Conservation (phyloP, 2,113 vertebrate species). For the Odontesthes bonariensis region DNA sequence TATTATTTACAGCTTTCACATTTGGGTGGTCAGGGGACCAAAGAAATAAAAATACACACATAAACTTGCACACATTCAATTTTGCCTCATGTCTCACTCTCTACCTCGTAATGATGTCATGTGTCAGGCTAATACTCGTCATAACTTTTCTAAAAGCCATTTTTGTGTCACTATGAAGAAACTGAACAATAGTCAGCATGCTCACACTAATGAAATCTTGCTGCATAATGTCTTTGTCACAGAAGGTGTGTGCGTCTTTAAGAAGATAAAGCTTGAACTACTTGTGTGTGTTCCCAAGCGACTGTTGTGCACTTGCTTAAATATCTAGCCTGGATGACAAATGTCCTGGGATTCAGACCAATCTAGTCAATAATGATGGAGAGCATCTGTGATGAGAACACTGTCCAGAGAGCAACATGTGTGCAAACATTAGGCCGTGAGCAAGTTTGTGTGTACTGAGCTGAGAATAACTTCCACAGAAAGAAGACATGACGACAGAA, state of each 20-base stretch:
- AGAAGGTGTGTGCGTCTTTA: conserved; percentile 39
- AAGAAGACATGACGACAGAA: conserved; percentile 17
- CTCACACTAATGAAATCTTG: neutral
- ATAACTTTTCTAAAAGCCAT: conserved; percentile 18
- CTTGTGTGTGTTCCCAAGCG: conserved; percentile 9
- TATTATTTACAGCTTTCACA: conserved; percentile 53
- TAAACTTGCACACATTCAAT: neutral
- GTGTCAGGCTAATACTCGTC: conserved; percentile 2
- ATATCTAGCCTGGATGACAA: conserved; percentile 65
- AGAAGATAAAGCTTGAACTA: neutral
- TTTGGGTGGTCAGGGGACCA: conserved; percentile 30
- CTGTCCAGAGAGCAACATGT: conserved; percentile 44
- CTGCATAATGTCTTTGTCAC: neutral
- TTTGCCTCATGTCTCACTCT: neutral
- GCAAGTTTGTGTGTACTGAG: conserved; percentile 20
- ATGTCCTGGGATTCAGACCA: conserved; percentile 58
- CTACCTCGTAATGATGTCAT: conserved; percentile 1
- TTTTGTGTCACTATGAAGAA: conserved; percentile 12
- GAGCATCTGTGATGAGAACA: conserved; percentile 57
- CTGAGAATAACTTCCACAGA: conserved; percentile 17
- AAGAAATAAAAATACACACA: conserved; percentile 2
- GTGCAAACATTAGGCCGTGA: conserved; percentile 26
- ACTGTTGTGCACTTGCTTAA: conserved; percentile 52
- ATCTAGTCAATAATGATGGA: conserved; percentile 66
- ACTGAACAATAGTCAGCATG: neutral